Conservation (phyloP, 2,797 vertebrate species). For the Pogonophryne albipinna region DNA sequence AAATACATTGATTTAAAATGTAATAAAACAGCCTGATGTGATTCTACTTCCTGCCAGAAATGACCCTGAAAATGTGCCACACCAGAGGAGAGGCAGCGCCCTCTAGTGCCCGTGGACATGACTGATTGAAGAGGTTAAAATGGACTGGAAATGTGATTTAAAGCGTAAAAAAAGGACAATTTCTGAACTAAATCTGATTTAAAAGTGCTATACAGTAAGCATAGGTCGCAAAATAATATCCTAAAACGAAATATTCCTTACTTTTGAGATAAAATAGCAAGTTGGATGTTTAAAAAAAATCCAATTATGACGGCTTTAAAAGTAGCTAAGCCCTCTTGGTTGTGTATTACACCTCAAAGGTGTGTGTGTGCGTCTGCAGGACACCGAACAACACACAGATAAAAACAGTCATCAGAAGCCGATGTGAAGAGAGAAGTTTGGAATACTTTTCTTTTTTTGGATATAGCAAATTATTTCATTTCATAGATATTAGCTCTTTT, state of each 20-base stretch:
- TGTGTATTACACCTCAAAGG: slow-evolving; percentile 15
- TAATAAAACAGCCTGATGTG: slow-evolving; percentile 1
- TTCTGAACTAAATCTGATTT: slow-evolving; percentile 20
- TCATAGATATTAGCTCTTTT: slow-evolving; percentile 12
- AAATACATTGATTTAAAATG: slow-evolving; percentile 4
- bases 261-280: slow-evolving; percentile 3
- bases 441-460: background rate
- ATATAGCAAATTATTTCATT: slow-evolving; percentile 18
- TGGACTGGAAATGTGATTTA: background rate
- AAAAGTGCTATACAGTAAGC: slow-evolving; percentile 56
- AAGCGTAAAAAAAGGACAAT: background rate
- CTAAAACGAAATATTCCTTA: slow-evolving; percentile 12
- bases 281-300: slow-evolving; percentile 24
- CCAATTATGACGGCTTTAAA: slow-evolving; percentile 23
- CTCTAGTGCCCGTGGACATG: slow-evolving; percentile 43
- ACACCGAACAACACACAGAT: slow-evolving; percentile 24
- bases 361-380: slow-evolving; percentile 36
- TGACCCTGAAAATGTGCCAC: slow-evolving; percentile 40
- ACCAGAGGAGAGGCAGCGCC: slow-evolving; percentile 22
- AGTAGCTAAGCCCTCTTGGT: slow-evolving; percentile 39
- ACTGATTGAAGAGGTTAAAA: slow-evolving; percentile 47
- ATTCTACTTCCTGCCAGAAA: slow-evolving; percentile 16
- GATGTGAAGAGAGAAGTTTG: slow-evolving; percentile 17
- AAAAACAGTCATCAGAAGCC: slow-evolving; percentile 65
- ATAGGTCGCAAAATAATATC: slow-evolving; percentile 20